Evolutionary conservation across 2,888 invertebrate species (phyloP).

Genomic region (Drosophila nigricruria): DNA sequence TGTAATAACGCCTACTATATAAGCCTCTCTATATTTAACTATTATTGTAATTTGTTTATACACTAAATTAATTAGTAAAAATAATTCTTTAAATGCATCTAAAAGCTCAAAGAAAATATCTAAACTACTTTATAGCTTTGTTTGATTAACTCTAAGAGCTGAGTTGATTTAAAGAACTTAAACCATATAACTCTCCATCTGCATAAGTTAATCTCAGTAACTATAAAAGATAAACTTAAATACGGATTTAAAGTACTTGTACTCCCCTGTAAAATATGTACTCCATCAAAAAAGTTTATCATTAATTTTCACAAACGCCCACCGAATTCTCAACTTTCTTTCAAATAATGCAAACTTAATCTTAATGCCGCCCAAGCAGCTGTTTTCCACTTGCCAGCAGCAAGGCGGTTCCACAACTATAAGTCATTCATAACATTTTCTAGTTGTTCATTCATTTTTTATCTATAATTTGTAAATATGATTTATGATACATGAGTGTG

Average conservation of each 20-base stretch:
- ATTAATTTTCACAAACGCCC: not conserved
- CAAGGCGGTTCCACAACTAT: too few relatives aligned
- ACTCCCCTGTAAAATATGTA: not conserved
- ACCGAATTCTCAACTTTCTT: not conserved
- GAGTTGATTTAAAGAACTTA: not conserved
- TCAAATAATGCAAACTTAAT: not conserved
- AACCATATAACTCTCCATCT: not conserved
- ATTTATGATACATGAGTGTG: slow-evolving; percentile 23
- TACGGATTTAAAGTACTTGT: not conserved
- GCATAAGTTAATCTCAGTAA: not conserved
- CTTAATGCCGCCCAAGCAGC: not conserved
- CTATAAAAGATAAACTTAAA: not conserved
- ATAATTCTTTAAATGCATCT: too few relatives aligned
- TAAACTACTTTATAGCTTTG: not conserved
- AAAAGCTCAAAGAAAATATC: too few relatives aligned
- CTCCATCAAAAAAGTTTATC: not conserved
- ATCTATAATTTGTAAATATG: slow-evolving; percentile 8
- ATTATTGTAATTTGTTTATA: too few relatives aligned
- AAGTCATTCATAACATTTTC: slow-evolving; percentile 5
- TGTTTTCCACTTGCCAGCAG: not conserved
- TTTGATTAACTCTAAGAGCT: not conserved
- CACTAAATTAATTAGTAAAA: too few relatives aligned
- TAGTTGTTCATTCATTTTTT: slow-evolving; percentile 10
- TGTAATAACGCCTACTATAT: too few relatives aligned
- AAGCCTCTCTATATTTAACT: too few relatives aligned